Evolutionary conservation across 2,113 vertebrate genomes (phyloP), one percentile per base, ranked within the genome.

Genomic region (Platichthys flesus): DNA sequence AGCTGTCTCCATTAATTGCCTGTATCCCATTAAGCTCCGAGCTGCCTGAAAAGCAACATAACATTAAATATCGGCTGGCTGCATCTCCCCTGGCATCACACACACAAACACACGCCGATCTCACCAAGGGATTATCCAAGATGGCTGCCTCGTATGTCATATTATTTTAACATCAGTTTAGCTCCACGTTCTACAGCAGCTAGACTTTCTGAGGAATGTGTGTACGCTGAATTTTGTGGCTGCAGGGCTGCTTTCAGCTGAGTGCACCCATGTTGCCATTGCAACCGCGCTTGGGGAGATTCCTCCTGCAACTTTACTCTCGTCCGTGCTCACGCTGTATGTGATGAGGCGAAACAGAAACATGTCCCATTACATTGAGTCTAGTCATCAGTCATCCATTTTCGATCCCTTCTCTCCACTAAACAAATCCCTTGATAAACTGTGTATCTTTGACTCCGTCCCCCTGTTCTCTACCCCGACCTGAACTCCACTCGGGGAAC

Each of bases 101-200:
- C 47, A 42, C 13, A 20, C n/a, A 9, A 40, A 42, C 13, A 12
- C 15, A 40, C 26, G 37, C 7, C 57, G 23, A 52, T 23, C 55
- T 61, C 51, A 42, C 81, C 21, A 74, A 64, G 52, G 28, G n/a
- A 47, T 68, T 12, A 42, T 24, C 67, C 58, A 60, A 68, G 61
- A 69, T 69, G 62, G 45, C 59, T 12, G 47, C 45, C n/a, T 20
- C 28, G 14, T 24, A 26, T 15, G 40, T 9, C 31, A 52, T 24
- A 65, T 76, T 28, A 45, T 18, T 42, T 0, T 13, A 8, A 45
- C 18, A 71, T 21, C 16, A 45, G 35, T 15, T 59, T 52, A n/a
- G 21, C 2, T 47, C 20, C 15, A 52, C 10, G 4, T 13, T 51
- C 13, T 75, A 45, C 8, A 45, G 42, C 13, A 14, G 42, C 10